Evolutionary conservation across 1,140 invertebrate species (phyloP).

Genomic region (Heterodera carotae): DNA sequence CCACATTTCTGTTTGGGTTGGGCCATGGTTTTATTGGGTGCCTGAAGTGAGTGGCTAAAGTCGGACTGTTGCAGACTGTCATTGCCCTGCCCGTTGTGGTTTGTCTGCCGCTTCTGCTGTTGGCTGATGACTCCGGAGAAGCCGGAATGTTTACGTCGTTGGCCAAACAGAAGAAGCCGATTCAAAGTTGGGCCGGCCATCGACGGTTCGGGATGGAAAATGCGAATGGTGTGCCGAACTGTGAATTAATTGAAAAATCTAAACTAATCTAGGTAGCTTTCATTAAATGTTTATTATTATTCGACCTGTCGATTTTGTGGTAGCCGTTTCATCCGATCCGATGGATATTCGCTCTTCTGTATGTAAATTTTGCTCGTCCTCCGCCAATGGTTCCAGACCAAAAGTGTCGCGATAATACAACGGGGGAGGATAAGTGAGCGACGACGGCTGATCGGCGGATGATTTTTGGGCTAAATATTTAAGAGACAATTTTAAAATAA

Average conservation of each 20-base stretch:
- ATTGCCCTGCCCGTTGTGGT: slow-evolving; percentile 2
- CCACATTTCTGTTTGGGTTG: not conserved
- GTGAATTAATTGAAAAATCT: not conserved
- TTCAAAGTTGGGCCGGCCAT: slow-evolving; percentile 8
- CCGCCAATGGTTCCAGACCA: slow-evolving; percentile 34
- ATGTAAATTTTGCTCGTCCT: slow-evolving; percentile 21
- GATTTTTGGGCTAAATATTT: not conserved
- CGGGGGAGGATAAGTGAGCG: slow-evolving; percentile 45
- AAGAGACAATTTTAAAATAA: too few relatives aligned
- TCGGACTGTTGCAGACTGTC: not conserved
- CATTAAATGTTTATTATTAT: too few relatives aligned
- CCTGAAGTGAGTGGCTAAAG: slow-evolving; percentile 26
- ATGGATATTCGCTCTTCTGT: slow-evolving; percentile 22
- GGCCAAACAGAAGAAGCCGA: slow-evolving; percentile 2
- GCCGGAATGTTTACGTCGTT: slow-evolving; percentile 21
- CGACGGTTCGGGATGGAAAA: slow-evolving; percentile 26
- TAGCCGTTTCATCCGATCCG: slow-evolving; percentile 51
- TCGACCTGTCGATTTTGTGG: slow-evolving; percentile 60
- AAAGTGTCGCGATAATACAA: slow-evolving; percentile 63
- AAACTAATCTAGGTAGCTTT: not conserved
- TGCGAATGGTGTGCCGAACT: slow-evolving; percentile 29
- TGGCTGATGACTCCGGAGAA: slow-evolving; percentile 12
- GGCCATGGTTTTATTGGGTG: not conserved
- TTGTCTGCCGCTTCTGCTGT: slow-evolving; percentile 1
- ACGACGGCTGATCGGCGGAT: not conserved